Evolutionary conservation across 2,888 invertebrate genomes (phyloP).

Genomic region (Zonitis immaculata): DNA sequence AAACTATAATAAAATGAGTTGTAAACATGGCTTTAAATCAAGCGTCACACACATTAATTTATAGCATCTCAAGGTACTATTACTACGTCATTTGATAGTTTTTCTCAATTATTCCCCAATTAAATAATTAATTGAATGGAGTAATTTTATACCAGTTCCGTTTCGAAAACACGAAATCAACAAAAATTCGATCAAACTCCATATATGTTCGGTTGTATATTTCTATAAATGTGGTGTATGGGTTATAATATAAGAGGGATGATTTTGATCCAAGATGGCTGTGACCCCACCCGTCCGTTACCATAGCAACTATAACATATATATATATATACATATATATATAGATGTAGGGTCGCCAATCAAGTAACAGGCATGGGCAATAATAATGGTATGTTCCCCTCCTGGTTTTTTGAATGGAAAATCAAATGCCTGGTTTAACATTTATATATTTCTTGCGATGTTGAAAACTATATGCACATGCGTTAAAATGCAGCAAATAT

Average conservation of each 20-base stretch:
- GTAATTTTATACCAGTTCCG: no score
- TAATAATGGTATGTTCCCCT: constrained; percentile 30
- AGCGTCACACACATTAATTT: constrained; percentile 37
- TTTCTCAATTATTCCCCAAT: not conserved
- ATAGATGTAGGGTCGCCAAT: constrained; percentile 34
- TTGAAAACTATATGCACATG: constrained; percentile 35
- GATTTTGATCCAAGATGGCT: constrained; percentile 44
- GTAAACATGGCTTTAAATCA: constrained; percentile 36
- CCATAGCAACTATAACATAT: constrained; percentile 45
- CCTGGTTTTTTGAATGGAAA: constrained; percentile 23
- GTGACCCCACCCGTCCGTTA: constrained; percentile 44
- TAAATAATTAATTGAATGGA: no score
- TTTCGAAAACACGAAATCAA: not conserved
- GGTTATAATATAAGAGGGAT: constrained; percentile 12
- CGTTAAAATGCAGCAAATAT: constrained; percentile 34
- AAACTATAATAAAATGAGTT: constrained; percentile 41
- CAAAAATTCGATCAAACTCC: not conserved
- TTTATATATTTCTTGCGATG: constrained; percentile 23
- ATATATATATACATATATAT: no score
- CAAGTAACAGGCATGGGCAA: constrained; percentile 38
- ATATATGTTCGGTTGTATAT: not conserved
- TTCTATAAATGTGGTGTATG: no score
- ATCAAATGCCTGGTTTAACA: constrained; percentile 13
- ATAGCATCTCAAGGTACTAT: constrained; percentile 1
- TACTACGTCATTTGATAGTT: not conserved